Base-by-base conservation (phyloP, 2,888 invertebrate genomes). In the Actias luna region DNA sequence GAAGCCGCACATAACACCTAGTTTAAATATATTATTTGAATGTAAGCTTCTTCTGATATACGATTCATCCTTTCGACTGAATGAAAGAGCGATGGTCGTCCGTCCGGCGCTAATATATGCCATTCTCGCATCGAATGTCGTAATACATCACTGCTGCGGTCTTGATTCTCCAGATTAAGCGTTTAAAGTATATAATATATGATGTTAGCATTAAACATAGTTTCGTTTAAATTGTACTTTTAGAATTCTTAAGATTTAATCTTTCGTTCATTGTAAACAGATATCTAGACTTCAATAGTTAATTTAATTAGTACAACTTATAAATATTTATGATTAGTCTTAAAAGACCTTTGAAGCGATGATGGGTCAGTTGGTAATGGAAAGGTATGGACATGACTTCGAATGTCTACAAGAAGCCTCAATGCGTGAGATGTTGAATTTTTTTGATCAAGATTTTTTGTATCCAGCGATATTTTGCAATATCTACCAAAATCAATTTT, bases 121-220 rank as follows among this genome's bases (percentile, higher is more conserved):
- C 22, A 61, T 61, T 55, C 35, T 8, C 33, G 25, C 25, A 14
- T 35, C 1, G 36, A 52, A 35, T 55, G 50, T 16, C 25, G 14
- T 27, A n/a, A n/a, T 61, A 35, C 16, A 61, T 61, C 60, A 61
- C 35, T 55, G 52, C 18, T 61, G n/a, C 52, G 22, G 35, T 18
- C 18, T 42, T 42, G 16, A 29, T 14, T 33, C 25, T 33, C 52
- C 36, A 36, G 50, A 27, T 25, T 25, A 22, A 2, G 10, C 12
- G 10, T 25, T 12, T 50, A 12, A 50, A 25, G 5, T n/a, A 18
- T 42, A 42, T 18, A 42, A 1, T 12, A 7, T 25, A 25, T 10
- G 7, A 50, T 22, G 12, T 25, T 22, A 50, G 22, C 25, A 10
- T 50, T 25, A 4, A 50, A 25, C 4, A 25, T 46, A 25, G 22